Evolutionary conservation across 2,888 invertebrate genomes (phyloP).

Genomic region (Sericinus montela): DNA sequence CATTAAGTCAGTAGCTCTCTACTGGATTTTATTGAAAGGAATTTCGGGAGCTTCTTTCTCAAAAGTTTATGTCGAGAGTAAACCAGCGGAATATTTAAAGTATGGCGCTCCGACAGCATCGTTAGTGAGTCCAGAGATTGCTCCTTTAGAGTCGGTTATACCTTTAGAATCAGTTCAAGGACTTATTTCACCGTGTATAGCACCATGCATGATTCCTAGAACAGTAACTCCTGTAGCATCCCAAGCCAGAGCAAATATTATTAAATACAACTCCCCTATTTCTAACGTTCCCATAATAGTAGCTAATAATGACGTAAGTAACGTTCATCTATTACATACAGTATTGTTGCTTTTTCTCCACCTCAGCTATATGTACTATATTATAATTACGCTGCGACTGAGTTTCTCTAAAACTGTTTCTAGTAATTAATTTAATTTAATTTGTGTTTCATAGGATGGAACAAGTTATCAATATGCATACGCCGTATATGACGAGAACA

Average conservation of each 20-base stretch:
- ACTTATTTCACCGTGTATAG: slow-evolving; percentile 46
- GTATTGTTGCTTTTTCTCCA: no score
- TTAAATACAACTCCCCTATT: slow-evolving; percentile 43
- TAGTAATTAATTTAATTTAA: no score
- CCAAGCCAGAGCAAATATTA: slow-evolving; percentile 39
- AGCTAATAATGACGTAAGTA: slow-evolving; percentile 47
- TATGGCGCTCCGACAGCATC: slow-evolving; percentile 46
- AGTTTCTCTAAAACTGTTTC: no score
- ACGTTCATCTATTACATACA: background rate
- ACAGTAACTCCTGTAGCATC: slow-evolving; percentile 30
- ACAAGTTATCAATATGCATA: slow-evolving; percentile 69
- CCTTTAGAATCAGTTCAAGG: slow-evolving; percentile 36
- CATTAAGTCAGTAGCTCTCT: slow-evolving; percentile 30
- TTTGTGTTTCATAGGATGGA: slow-evolving; percentile 34
- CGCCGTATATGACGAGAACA: slow-evolving; percentile 73
- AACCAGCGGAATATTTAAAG: slow-evolving; percentile 45
- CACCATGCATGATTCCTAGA: slow-evolving; percentile 49
- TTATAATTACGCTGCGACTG: no score
- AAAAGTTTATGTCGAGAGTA: slow-evolving; percentile 56
- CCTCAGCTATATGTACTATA: no score
- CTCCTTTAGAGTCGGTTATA: slow-evolving; percentile 36
- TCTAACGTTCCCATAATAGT: slow-evolving; percentile 47
- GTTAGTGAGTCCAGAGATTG: slow-evolving; percentile 35
- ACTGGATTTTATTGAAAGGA: slow-evolving; percentile 31
- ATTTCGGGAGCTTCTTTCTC: slow-evolving; percentile 48